Percentiles rank a stretch among this genome's conserved stretches.
Conservation (phyloP, 2,888 invertebrate species). For the Xanthostigma xanthostigma region DNA sequence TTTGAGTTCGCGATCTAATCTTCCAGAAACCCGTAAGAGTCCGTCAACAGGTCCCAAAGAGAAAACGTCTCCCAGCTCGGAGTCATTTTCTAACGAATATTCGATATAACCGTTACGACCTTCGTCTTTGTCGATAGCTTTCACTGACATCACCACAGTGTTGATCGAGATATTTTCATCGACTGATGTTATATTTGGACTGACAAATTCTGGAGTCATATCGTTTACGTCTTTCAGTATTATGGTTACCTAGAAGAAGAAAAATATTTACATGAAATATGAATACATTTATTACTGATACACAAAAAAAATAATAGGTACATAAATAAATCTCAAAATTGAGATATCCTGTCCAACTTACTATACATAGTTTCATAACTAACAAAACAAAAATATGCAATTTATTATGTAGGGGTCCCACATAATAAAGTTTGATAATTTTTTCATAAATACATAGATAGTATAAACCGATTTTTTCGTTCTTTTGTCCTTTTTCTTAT, state of each 20-base stretch:
- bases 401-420: too few species aligned
- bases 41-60: conserved; percentile 79
- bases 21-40: conserved; percentile 67
- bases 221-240: conserved; percentile 84
- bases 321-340: too few species aligned
- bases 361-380: too few species aligned
- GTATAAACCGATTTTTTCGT: too few species aligned
- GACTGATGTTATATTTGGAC: conserved; percentile 62
- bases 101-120: conserved; percentile 81
- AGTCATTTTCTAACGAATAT: conserved; percentile 59
- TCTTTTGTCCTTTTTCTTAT: too few species aligned
- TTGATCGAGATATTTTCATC: conserved; percentile 75
- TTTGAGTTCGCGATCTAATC: conserved; percentile 68
- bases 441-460: too few species aligned
- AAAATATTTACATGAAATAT: conserved; percentile 10
- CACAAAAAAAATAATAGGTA: too few species aligned
- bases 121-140: conserved; percentile 80
- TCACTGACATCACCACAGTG: conserved; percentile 77
- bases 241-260: conserved; percentile 58
- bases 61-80: conserved; percentile 51
- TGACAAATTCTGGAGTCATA: conserved; percentile 73
- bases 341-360: too few species aligned
- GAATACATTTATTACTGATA: neutral
- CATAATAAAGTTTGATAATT: too few species aligned
- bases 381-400: too few species aligned